These are phyloP conservation scores for Lordiphosa collinella DNA, from an alignment of 1,140 invertebrate species.

Conservation along the genomic window DNA sequence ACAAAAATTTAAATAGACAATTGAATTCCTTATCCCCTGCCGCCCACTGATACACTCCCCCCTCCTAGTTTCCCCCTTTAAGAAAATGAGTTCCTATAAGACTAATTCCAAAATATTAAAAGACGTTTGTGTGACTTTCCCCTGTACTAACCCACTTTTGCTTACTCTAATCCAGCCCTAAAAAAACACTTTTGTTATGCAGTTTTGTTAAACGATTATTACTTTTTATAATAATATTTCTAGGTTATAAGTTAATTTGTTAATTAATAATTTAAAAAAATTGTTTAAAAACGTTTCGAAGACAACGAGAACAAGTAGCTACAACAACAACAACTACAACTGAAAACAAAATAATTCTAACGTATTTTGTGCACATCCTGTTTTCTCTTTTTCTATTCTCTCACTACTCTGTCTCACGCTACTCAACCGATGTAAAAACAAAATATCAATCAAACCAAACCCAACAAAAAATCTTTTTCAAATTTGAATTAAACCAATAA, in stretches of 20 bases:
- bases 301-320: slow-evolving; percentile 21
- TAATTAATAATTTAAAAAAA: slow-evolving; percentile 54
- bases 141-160: slow-evolving; percentile 19
- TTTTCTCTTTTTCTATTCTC: slow-evolving; percentile 79
- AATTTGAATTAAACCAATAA: slow-evolving; percentile 52
- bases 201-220: slow-evolving; percentile 55
- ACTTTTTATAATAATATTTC: slow-evolving; percentile 45
- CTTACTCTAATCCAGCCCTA: neutral
- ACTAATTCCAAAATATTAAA: slow-evolving; percentile 43
- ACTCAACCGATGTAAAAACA: slow-evolving; percentile 76
- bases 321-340: slow-evolving; percentile 49
- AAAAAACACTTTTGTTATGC: slow-evolving; percentile 54
- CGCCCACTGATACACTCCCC: slow-evolving; percentile 11
- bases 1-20: slow-evolving; percentile 40
- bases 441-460: slow-evolving; percentile 42
- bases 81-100: neutral
- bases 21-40: slow-evolving; percentile 10
- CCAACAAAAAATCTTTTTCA: slow-evolving; percentile 50
- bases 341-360: slow-evolving; percentile 79
- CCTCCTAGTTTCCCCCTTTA: neutral
- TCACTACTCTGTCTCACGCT: slow-evolving; percentile 75
- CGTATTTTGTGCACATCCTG: slow-evolving; percentile 80
- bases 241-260: slow-evolving; percentile 64
- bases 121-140: slow-evolving; percentile 52
- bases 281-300: slow-evolving; percentile 2